Conservation (phyloP, 2,113 vertebrate species). For the Gambusia affinis region DNA sequence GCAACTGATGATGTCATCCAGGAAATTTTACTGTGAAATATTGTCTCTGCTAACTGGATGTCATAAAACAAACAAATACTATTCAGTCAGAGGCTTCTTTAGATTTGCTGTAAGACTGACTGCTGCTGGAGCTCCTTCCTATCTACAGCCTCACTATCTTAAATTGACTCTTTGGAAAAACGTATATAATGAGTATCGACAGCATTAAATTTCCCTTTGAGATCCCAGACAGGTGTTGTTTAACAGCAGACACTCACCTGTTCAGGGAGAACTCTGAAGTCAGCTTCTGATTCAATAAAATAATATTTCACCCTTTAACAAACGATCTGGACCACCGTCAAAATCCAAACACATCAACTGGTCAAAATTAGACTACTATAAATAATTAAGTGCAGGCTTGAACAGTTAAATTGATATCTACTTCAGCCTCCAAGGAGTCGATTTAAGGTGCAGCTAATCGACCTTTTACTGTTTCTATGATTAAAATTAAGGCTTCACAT, state of each 20-base stretch:
- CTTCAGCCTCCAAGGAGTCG: neutral
- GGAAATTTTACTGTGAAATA: no score
- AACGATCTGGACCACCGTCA: neutral
- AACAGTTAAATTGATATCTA: neutral
- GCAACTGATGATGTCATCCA: no score
- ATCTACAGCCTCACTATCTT: no score
- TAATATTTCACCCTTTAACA: neutral
- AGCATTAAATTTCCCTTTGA: no score
- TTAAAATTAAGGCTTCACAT: neutral
- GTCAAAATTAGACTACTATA: neutral
- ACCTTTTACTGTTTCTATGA: neutral
- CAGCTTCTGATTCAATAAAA: neutral
- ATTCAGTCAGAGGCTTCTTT: no score
- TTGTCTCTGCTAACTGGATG: no score
- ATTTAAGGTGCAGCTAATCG: neutral
- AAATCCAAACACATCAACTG: neutral
- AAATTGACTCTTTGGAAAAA: no score
- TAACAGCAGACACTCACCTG: constrained; percentile 3
- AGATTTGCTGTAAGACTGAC: no score
- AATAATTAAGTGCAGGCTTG: neutral
- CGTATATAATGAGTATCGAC: no score
- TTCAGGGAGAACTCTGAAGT: neutral
- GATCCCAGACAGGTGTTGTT: neutral
- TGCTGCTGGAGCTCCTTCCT: no score
- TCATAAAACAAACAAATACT: no score